Base-by-base conservation (phyloP, 2,888 invertebrate genomes). In the Branchellion lobata region DNA sequence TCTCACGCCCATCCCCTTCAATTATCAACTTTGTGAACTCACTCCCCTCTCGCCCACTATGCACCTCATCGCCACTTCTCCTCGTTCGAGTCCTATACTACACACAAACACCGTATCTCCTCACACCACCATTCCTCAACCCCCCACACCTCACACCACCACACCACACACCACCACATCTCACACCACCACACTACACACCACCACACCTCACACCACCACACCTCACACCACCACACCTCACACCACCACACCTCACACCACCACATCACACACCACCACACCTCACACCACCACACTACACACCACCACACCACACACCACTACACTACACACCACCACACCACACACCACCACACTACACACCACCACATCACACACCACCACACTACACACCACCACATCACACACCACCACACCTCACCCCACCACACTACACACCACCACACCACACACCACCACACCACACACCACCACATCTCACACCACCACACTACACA, bases 1-100 rank as follows among this genome's bases (percentile, higher is more conserved):
- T 40, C 40, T 40, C 40, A 40, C 74, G 1, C 47, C 74, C 24
- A 29, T 74, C 21, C 18, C 71, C 33, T 74, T 74, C 74, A 51
- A 74, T 31, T 74, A 74, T 29, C 47, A 74, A 47, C 74, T 74
- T 5, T 74, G 74, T 27, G 51, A 74, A n/a, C 40, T 57, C 2
- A n/a, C 8, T 5, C 24, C 61, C 61, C 21, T 57, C n/a, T 24
- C 61, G 21, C 61, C 24, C n/a, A 57, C 24, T n/a, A 18, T 57
- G 11, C 61, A 24, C 24, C 61, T n/a, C 61, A 3, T 57, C 61
- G 14, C 61, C 47, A 47, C 47, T 47, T 47, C 47, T 18, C 47
- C 8, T 18, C 47, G 18, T 14, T 8, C 47, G 8, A 47, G 11
- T 18, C 47, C 47, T 47, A 47, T 47, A 18, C 47, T 14, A 8